Conservation (phyloP, 2,888 invertebrate genomes). For the Schrankia costaestrigalis region DNA sequence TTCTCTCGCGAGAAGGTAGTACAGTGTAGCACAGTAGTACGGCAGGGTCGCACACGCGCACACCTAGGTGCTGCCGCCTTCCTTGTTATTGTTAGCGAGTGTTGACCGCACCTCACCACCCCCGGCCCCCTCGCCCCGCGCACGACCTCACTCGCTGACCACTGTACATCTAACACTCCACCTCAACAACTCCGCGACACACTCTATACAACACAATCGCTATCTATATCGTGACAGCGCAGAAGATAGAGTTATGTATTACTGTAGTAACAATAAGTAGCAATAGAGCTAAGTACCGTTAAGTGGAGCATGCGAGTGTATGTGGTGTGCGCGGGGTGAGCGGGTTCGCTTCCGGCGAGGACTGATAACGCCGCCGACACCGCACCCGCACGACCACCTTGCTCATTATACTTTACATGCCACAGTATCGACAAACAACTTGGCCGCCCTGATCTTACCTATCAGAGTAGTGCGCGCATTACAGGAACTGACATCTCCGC, state of each 20-base stretch:
- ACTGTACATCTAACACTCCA: too few species aligned
- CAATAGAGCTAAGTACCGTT: conserved; percentile 12
- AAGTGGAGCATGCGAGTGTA: conserved; percentile 2
- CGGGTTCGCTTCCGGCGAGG: conserved; percentile 26
- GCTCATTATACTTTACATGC: too few species aligned
- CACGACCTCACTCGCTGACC: too few species aligned
- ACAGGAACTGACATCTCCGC: too few species aligned
- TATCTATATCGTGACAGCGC: too few species aligned
- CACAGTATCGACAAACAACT: too few species aligned
- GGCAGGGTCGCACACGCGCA: conserved; percentile 46
- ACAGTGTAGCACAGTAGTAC: conserved; percentile 48
- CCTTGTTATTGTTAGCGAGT: conserved; percentile 59
- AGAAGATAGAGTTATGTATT: too few species aligned
- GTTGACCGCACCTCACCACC: conserved; percentile 49
- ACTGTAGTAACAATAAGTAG: too few species aligned
- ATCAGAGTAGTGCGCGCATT: too few species aligned
- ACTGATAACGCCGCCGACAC: conserved; percentile 25
- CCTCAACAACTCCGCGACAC: too few species aligned
- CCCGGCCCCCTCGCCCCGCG: conserved; percentile 11
- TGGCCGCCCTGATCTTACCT: too few species aligned
- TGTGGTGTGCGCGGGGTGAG: conserved; percentile 3
- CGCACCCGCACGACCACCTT: conserved; percentile 24
- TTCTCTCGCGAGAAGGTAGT: conserved; percentile 49
- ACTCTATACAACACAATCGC: too few species aligned
- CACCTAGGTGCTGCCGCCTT: conserved; percentile 30